Evolutionary conservation across 2,113 vertebrate genomes (phyloP), one percentile per base, ranked within the genome.

Genomic region (Micronisus gabar): DNA sequence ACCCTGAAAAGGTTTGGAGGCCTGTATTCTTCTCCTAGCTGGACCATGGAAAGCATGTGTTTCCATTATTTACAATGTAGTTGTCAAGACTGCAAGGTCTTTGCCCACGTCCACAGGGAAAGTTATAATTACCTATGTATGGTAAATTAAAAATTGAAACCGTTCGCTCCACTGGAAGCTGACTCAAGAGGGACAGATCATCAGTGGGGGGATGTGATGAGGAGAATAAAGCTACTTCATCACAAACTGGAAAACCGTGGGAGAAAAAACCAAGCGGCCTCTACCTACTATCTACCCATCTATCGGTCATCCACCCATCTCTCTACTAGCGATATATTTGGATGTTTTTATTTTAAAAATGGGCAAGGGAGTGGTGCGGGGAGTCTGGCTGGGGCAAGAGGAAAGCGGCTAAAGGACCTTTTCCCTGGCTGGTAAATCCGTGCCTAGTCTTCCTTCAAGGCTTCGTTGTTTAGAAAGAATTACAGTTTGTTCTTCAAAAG

Each of bases 401-500:
- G 9, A 81, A 87, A 94, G 85, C 1, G 0, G 32, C 74, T 91
- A 47, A 71, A 63, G 52, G 61, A 74, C 41, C 22, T 65, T 87
- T 91, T 87, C 59, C 17, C 68, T 91, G 76, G 18, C 67, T 96
- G 63, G 50, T 86, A 73, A 94, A 83, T 62, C 63, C 2, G 0
- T 66, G 75, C 72, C 59, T 80, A 21, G 38, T 90, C 50, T 90
- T 62, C 72, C 40, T n/a, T 94, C 53, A 73, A 78, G 71, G 55
- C 63, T 88, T 83, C 52, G 2, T 83, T 88, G 80, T 81, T 90
- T 47, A 92, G 88, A 80, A 88, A 73, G 88, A 94, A 88, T 91
- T 86, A 61, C 43, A 86, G 40, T 89, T 96, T 91, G 40, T 56
- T 96, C 83, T 92, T 92, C 83, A 92, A 88, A 92, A 92, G 88